phyloP scores from a whole-genome alignment of 2,797 vertebrate species.

The Caiman crocodilus region DNA sequence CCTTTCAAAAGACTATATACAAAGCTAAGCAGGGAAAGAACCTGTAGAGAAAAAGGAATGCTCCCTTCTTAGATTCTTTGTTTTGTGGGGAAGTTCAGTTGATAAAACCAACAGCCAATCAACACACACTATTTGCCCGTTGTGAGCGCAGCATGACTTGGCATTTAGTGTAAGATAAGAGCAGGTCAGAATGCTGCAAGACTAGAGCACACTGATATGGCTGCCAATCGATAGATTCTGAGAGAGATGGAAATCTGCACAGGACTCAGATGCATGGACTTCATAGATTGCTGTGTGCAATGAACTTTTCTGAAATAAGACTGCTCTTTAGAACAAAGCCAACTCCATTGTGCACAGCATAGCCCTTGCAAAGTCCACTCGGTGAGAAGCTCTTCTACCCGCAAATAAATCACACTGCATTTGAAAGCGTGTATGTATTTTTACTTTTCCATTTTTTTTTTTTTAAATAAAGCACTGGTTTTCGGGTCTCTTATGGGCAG shows the following conservation, averaged over 20 bases:
- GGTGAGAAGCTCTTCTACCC: not conserved
- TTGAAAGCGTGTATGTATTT: not conserved
- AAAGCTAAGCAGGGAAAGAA: not conserved
- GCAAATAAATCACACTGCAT: constrained; percentile 6
- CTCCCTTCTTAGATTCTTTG: not conserved
- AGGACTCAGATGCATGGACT: not conserved
- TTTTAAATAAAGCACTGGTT: not conserved
- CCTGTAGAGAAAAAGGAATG: not conserved
- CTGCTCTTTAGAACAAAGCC: not conserved
- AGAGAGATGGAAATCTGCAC: constrained; percentile 9
- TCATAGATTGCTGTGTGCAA: not conserved
- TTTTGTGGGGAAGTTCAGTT: not conserved
- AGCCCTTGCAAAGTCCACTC: not conserved
- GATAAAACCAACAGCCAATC: not conserved
- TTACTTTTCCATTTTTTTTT: not conserved
- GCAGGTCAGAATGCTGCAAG: constrained; percentile 7
- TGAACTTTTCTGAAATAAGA: not conserved
- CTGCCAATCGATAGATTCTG: not conserved
- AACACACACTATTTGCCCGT: not conserved
- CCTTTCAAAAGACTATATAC: not conserved
- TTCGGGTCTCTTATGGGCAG: not conserved
- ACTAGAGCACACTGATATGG: not conserved
- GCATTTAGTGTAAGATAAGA: not conserved
- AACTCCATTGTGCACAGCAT: not conserved
- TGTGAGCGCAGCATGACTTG: not conserved